Conservation (phyloP, 2,888 invertebrate genomes). For the Caenorhabditis panamensis region DNA sequence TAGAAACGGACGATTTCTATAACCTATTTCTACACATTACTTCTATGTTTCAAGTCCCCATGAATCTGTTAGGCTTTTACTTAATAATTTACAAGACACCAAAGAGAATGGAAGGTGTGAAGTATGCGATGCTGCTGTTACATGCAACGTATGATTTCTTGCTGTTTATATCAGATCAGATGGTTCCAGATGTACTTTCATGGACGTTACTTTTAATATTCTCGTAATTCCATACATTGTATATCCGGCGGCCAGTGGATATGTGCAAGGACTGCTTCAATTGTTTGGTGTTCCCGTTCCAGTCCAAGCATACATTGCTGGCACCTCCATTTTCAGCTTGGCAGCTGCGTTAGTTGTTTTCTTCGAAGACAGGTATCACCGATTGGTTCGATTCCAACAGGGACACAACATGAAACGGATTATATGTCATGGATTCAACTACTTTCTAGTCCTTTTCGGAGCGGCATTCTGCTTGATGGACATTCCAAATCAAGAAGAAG, state of each 20-base stretch:
- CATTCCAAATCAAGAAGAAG: no score
- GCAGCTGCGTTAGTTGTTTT: neutral
- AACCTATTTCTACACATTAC: neutral
- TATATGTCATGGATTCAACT: no score
- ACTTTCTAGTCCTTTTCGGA: no score
- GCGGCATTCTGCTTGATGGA: no score
- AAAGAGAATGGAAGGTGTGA: neutral
- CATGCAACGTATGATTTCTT: slow-evolving; percentile 6
- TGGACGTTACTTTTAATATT: neutral
- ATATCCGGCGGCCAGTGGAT: no score
- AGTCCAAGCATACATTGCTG: neutral
- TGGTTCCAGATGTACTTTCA: neutral
- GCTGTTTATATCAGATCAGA: no score
- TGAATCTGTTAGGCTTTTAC: neutral
- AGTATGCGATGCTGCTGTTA: slow-evolving; percentile 1
- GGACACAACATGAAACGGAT: neutral
- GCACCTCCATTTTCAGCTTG: neutral
- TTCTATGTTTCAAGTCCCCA: slow-evolving; percentile 1
- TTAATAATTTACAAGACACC: slow-evolving; percentile 3
- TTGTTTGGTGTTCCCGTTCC: neutral
- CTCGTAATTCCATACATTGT: neutral
- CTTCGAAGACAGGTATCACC: slow-evolving; percentile 14
- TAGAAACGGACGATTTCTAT: slow-evolving; percentile 3
- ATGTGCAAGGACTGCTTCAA: no score
- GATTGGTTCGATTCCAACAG: neutral